Conservation (phyloP, 64 coral and sea anemone species). For the Stylophora pistillata region DNA sequence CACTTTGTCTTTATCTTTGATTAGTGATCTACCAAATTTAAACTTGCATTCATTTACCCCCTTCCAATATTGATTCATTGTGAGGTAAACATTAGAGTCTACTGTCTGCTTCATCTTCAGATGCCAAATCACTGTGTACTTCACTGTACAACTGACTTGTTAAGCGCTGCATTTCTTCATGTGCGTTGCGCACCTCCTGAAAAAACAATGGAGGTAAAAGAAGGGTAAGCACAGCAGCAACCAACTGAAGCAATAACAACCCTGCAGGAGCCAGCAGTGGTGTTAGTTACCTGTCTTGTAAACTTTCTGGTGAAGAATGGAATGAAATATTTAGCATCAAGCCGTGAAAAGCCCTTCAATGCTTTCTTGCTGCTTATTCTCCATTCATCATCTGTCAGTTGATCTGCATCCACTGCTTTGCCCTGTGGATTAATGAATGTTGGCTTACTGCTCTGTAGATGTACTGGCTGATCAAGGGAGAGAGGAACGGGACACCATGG, state of each 20-base stretch:
- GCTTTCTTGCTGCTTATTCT: constrained; percentile 83
- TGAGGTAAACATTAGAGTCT: not conserved
- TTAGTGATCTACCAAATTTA: too few relatives aligned
- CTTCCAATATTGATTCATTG: not conserved
- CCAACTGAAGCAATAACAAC: not conserved
- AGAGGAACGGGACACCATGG: not conserved
- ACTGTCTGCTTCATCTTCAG: constrained; percentile 69
- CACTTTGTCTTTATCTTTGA: too few relatives aligned
- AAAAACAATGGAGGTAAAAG: not conserved
- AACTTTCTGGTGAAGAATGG: constrained; percentile 98
- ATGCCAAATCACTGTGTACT: constrained; percentile 63
- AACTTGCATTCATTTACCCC: too few relatives aligned
- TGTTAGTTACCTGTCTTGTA: constrained; percentile 68
- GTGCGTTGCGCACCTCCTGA: constrained; percentile 82
- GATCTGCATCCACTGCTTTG: constrained; percentile 93
- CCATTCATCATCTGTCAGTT: constrained; percentile 98
- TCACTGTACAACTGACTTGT: constrained; percentile 92
- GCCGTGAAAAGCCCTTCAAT: constrained; percentile 83
- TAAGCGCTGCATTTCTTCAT: constrained; percentile 91
- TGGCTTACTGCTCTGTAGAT: not conserved
- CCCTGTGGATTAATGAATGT: constrained; percentile 37
- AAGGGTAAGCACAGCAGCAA: not conserved
- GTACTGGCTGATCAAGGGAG: not conserved
- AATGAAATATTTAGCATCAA: constrained; percentile 95
- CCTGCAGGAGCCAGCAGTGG: not conserved